Conservation (phyloP, 1,140 invertebrate genomes). For the Pemphigus obesinymphae region DNA sequence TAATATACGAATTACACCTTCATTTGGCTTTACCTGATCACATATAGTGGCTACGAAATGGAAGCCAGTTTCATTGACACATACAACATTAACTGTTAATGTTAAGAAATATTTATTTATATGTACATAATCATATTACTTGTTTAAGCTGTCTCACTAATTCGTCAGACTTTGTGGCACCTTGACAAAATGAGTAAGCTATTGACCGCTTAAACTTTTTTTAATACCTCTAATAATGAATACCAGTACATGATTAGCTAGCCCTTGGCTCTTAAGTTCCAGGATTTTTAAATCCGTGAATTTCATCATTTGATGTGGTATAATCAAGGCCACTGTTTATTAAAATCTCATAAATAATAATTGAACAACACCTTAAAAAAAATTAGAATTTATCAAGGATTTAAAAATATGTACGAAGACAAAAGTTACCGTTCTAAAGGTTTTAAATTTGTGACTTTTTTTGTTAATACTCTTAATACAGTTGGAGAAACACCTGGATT, state of each 20-base stretch:
- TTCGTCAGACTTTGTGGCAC: no score
- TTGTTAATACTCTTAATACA: no score
- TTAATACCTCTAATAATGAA: neutral
- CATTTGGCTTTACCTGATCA: neutral
- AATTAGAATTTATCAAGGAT: neutral
- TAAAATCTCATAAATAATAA: neutral
- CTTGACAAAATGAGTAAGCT: no score
- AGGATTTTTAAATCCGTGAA: neutral
- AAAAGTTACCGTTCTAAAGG: neutral
- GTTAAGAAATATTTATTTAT: no score
- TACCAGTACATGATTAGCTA: conserved; percentile 6
- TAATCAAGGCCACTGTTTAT: neutral
- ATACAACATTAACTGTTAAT: neutral
- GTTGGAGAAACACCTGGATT: no score
- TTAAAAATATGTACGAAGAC: neutral
- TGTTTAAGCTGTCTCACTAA: no score
- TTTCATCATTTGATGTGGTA: neutral
- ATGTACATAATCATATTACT: no score
- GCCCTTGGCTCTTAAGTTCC: neutral
- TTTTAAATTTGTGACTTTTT: neutral
- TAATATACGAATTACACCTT: neutral
- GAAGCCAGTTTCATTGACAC: neutral
- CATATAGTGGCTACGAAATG: neutral
- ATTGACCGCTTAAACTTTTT: neutral
- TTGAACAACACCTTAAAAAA: neutral